Percentiles rank a stretch among this genome's conserved stretches.
These are phyloP conservation scores for Drosophila novamexicana DNA, from an alignment of 1,140 invertebrate species.

Conservation along the genomic window DNA sequence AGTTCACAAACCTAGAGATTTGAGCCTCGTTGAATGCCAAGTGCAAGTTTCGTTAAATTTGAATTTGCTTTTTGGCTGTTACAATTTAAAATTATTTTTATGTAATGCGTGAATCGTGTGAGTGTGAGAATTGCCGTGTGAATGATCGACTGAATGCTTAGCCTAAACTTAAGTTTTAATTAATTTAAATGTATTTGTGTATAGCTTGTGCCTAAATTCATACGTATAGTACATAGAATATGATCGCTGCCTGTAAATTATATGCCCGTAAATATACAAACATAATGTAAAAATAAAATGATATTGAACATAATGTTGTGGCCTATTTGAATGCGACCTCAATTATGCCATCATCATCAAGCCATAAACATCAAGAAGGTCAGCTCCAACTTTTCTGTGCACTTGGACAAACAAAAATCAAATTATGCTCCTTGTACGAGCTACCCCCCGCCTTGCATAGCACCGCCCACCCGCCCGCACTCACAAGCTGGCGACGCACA, in stretches of 20 bases:
- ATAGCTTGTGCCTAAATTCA: constrained; percentile 73
- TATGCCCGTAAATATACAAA: constrained; percentile 54
- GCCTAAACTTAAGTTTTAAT: constrained; percentile 49
- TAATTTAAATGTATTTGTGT: constrained; percentile 62
- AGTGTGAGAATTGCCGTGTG: constrained; percentile 3
- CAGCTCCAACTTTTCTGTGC: constrained; percentile 40
- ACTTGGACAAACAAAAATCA: constrained; percentile 58
- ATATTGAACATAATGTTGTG: constrained; percentile 54
- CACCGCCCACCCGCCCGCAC: too few species aligned
- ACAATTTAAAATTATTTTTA: constrained; percentile 18
- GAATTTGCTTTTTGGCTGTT: constrained; percentile 46
- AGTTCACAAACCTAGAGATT: constrained; percentile 18
- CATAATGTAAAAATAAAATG: constrained; percentile 67
- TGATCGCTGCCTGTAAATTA: constrained; percentile 69
- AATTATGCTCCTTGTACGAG: constrained; percentile 49
- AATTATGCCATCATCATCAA: constrained; percentile 71
- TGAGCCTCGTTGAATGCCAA: not conserved
- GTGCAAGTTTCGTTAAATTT: constrained; percentile 18
- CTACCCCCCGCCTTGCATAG: not conserved
- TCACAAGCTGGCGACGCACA: constrained; percentile 33
- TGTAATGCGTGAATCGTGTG: constrained; percentile 6
- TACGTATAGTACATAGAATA: constrained; percentile 39
- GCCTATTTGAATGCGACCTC: constrained; percentile 45
- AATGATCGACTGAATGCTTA: constrained; percentile 65
- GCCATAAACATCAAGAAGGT: constrained; percentile 55